phyloP scores from a whole-genome alignment of 2,113 vertebrate species.

The Polypterus senegalus region DNA sequence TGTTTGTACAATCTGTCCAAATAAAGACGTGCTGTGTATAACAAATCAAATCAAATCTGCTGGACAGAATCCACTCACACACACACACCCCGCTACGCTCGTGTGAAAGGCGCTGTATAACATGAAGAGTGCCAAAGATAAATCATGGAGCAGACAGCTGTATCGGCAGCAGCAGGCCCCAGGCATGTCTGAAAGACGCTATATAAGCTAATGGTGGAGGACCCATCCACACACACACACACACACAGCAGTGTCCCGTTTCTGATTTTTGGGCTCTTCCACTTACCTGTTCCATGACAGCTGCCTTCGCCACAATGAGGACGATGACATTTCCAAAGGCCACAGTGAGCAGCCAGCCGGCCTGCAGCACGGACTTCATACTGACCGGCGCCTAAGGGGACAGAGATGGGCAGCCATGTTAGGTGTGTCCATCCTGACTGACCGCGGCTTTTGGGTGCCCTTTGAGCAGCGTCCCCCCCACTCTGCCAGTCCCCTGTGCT shows the following conservation, averaged over 20 bases:
- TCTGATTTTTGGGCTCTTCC: neutral
- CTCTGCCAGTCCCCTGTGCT: too few relatives aligned
- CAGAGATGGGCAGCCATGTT: constrained; percentile 5
- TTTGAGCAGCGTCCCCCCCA: too few relatives aligned
- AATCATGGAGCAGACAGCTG: too few relatives aligned
- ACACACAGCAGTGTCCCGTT: neutral
- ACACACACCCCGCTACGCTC: too few relatives aligned
- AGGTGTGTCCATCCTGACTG: too few relatives aligned
- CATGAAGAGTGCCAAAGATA: too few relatives aligned
- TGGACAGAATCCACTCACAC: too few relatives aligned
- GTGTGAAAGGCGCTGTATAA: too few relatives aligned
- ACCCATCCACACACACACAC: constrained; percentile 1
- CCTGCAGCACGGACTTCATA: constrained; percentile 96
- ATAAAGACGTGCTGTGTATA: too few relatives aligned
- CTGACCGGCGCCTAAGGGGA: constrained; percentile 71
- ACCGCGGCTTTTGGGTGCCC: too few relatives aligned
- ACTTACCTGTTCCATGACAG: constrained; percentile 78
- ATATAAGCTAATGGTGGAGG: neutral
- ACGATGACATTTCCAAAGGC: constrained; percentile 88
- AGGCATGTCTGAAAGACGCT: neutral
- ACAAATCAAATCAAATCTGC: too few relatives aligned
- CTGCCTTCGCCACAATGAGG: constrained; percentile 79
- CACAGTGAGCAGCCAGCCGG: constrained; percentile 87
- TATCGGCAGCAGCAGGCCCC: neutral
- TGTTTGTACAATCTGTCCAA: too few relatives aligned